Base-by-base conservation (phyloP, 2,888 invertebrate genomes). In the Salpingus planirostris region DNA sequence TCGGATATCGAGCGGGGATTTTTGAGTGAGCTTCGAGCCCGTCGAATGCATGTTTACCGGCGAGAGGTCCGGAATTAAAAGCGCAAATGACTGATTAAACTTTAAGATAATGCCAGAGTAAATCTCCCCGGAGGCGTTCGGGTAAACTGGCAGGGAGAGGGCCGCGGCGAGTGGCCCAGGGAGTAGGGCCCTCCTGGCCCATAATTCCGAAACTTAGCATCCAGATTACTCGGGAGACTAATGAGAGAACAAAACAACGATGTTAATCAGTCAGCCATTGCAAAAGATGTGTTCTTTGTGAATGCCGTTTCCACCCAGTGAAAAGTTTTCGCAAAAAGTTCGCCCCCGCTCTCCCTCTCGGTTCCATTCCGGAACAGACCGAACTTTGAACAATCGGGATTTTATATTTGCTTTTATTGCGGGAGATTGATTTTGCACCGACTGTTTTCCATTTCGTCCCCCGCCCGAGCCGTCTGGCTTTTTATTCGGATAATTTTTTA, bases 231-330 rank as follows among this genome's bases (percentile, higher is more conserved):
- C 45, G 21, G 26, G 49, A 46, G 47, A 47, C 42, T 46, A 48
- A 50, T 46, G 47, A 44, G 42, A 40, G 42, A 41, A 43, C 43
- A 43, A 47, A 56, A 58, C 55, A 53, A 49, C 50, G 53, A 50
- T 50, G 54, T 54, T 54, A 55, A 54, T 55, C 55, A 54, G 54
- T 55, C 55, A 53, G 47, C 54, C 53, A 47, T 54, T 51, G 48
- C 52, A 36, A 42, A 44, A 47, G 49, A 50, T 50, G 44, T 48
- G 49, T 47, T 49, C 47, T 43, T 44, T 44, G 43, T 40, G 47
- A 37, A 39, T 39, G 41, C 39, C 27, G 34, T 42, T 42, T 33
- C 21, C n/a, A n/a, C n/a, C 27, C 39, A 32, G 35, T 37, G 40
- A 29, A 40, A 46, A 46, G 34, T 42, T 44, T 45, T 32, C 36